Evolutionary conservation across 2,888 invertebrate genomes (phyloP).

Genomic region (Cotesia congregata): DNA sequence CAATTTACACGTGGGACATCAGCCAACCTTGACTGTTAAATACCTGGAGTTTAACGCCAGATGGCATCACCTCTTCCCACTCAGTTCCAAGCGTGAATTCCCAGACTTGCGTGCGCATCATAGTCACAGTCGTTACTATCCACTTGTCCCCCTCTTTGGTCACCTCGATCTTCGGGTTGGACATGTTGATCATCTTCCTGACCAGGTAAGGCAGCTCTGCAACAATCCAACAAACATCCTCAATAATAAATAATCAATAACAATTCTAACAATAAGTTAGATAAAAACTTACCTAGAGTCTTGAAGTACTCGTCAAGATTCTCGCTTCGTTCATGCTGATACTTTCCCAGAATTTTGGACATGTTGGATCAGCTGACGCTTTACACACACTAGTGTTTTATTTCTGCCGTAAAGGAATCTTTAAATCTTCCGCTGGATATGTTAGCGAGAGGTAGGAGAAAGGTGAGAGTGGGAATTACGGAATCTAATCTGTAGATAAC

Average conservation of each 20-base stretch:
- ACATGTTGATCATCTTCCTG: slow-evolving; percentile 3
- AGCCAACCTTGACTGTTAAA: background rate
- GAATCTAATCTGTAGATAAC: too few relatives aligned
- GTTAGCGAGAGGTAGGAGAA: too few relatives aligned
- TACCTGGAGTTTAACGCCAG: slow-evolving; percentile 12
- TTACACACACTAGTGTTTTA: background rate
- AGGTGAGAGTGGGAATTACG: too few relatives aligned
- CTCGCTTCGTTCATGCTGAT: slow-evolving; percentile 11
- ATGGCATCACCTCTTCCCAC: slow-evolving; percentile 15
- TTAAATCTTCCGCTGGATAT: too few relatives aligned
- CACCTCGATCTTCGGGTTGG: background rate
- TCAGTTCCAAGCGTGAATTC: background rate
- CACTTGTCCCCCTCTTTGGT: background rate
- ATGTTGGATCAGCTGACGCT: background rate
- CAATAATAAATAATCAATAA: too few relatives aligned
- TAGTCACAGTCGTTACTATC: background rate
- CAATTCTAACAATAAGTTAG: too few relatives aligned
- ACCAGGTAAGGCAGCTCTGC: background rate
- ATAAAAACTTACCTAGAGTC: slow-evolving; percentile 8
- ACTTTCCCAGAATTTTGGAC: slow-evolving; percentile 3
- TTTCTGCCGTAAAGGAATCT: too few relatives aligned
- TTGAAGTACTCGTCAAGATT: slow-evolving; percentile 6
- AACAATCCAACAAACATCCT: background rate
- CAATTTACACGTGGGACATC: background rate
- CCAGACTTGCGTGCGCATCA: slow-evolving; percentile 8